Conservation (phyloP, 2,113 vertebrate genomes). For the Strix aluco region DNA sequence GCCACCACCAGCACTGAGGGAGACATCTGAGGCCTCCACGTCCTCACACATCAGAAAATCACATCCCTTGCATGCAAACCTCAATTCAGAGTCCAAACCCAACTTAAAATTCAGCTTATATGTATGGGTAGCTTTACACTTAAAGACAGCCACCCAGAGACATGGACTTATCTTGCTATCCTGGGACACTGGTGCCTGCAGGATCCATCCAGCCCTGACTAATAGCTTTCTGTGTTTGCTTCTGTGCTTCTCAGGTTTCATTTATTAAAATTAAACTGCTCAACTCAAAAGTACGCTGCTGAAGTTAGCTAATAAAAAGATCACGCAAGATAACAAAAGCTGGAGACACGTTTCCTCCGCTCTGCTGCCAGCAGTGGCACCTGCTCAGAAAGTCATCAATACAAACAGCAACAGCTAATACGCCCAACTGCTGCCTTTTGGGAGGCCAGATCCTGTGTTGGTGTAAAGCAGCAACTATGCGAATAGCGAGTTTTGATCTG, state of each 20-base stretch:
- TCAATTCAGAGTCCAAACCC: neutral
- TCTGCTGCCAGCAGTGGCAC: neutral
- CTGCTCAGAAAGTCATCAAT: neutral
- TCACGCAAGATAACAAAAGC: neutral
- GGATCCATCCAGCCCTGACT: neutral
- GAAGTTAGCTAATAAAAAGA: conserved; percentile 1
- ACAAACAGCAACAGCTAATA: neutral
- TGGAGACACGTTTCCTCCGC: accelerated
- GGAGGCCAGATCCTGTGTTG: neutral
- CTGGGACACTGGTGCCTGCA: neutral
- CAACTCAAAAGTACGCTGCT: neutral
- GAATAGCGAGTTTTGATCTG: neutral
- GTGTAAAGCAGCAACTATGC: neutral
- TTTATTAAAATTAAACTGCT: neutral
- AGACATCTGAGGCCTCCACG: neutral
- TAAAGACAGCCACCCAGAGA: neutral
- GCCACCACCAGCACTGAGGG: neutral
- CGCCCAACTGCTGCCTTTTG: accelerated
- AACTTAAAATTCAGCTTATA: neutral
- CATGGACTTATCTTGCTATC: accelerated
- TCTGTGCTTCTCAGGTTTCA: neutral
- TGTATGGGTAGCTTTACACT: neutral
- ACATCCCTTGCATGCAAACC: neutral
- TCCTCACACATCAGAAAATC: accelerated
- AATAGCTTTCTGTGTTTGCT: neutral